phyloP scores from a whole-genome alignment of 2,797 vertebrate genomes.

The Cossypha heuglini region DNA sequence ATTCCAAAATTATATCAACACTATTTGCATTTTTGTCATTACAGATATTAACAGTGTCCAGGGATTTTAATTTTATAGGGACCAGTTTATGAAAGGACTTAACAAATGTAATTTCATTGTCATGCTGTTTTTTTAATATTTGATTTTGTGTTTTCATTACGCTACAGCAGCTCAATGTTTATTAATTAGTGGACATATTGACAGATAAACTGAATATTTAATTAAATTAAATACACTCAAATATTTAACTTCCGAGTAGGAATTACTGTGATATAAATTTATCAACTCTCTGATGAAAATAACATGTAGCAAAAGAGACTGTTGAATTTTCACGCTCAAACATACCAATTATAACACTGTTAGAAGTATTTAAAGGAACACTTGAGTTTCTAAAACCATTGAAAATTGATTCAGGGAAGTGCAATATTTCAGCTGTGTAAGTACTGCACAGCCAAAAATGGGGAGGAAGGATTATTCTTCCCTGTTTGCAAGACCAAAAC shows the following conservation, averaged over 20 bases:
- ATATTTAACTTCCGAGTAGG: conserved; percentile 50
- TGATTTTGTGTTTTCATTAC: conserved; percentile 52
- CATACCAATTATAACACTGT: background rate
- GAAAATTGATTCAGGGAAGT: background rate
- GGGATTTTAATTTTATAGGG: conserved; percentile 14
- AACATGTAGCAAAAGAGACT: background rate
- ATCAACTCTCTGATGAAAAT: background rate
- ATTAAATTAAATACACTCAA: conserved; percentile 51
- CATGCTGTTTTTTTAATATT: conserved; percentile 27
- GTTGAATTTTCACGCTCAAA: background rate
- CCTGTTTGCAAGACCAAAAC: background rate
- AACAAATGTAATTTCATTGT: conserved; percentile 37
- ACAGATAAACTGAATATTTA: conserved; percentile 37
- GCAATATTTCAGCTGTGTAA: background rate
- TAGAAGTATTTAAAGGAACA: background rate
- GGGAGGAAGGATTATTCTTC: background rate
- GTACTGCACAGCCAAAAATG: background rate
- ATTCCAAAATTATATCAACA: background rate
- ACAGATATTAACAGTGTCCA: background rate
- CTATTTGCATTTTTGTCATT: conserved; percentile 6
- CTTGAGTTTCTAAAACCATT: background rate
- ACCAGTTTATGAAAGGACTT: conserved; percentile 3
- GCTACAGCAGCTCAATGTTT: conserved; percentile 25
- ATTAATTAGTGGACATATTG: conserved; percentile 14
- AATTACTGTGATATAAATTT: conserved; percentile 9